A percentile compares a stretch with the other conserved stretches of the same genome.
These are phyloP conservation scores for Halcyon malimbica DNA, from an alignment of 2,113 vertebrate species.

Conservation along the genomic window DNA sequence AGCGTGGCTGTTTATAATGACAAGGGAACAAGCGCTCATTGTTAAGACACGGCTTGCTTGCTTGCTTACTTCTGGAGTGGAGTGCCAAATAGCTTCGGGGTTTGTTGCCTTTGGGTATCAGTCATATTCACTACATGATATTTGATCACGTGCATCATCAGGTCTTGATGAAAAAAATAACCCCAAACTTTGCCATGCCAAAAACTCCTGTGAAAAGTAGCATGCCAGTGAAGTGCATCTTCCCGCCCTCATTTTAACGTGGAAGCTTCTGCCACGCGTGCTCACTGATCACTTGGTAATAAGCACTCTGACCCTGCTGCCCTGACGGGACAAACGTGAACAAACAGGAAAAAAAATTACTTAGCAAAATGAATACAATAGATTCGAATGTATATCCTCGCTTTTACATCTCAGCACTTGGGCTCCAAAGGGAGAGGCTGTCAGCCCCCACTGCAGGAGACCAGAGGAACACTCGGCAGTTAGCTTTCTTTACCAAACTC, in stretches of 20 bases:
- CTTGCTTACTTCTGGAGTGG: not conserved
- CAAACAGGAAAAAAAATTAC: not conserved
- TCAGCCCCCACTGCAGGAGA: not conserved
- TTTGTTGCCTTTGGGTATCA: not conserved
- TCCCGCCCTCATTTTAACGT: not conserved
- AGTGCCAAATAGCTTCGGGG: not conserved
- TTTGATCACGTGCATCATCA: not conserved
- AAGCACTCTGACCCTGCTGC: not conserved
- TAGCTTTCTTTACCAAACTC: not conserved
- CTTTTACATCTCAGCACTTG: not conserved
- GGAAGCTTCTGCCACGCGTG: not conserved
- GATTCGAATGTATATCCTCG: not conserved
- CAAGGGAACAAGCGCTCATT: not conserved
- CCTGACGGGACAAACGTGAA: not conserved
- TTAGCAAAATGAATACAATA: not conserved
- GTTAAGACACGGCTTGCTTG: not conserved
- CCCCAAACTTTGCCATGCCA: not conserved
- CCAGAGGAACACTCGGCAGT: not conserved
- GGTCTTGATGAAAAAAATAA: not conserved
- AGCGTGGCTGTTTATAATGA: not conserved
- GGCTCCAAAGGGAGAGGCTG: not conserved
- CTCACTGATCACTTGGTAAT: not conserved
- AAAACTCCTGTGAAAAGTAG: not conserved
- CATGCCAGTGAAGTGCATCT: rapidly evolving
- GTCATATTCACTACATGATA: not conserved